Percentiles rank a stretch among this genome's conserved stretches.
Evolutionary conservation across 2,888 invertebrate species (phyloP).

Genomic region (Periphyllus acericola): DNA sequence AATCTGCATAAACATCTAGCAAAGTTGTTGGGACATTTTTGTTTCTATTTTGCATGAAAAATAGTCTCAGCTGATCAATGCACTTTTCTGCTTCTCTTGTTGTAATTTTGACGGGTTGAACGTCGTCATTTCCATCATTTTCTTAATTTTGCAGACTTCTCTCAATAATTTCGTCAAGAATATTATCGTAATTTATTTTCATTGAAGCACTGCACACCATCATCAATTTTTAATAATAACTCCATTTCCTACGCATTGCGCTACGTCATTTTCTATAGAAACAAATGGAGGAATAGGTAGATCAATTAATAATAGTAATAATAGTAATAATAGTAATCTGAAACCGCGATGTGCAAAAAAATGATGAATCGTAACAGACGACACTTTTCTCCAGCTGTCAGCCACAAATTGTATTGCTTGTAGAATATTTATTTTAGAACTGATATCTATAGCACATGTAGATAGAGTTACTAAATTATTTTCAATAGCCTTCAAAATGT

Average conservation of each 20-base stretch:
- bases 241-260: no score
- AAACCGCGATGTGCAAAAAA: conserved; percentile 32
- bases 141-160: conserved; percentile 41
- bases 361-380: neutral
- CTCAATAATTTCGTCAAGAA: conserved; percentile 20
- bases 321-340: no score
- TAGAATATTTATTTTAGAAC: conserved; percentile 32
- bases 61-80: conserved; percentile 37
- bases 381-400: conserved; percentile 12
- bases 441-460: conserved; percentile 40
- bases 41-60: neutral
- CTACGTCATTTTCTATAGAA: conserved; percentile 21
- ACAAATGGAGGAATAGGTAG: conserved; percentile 11
- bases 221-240: no score
- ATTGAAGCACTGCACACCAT: no score
- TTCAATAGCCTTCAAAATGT: conserved; percentile 29
- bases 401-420: conserved; percentile 18
- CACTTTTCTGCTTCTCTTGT: conserved; percentile 40
- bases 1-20: conserved; percentile 3
- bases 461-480: conserved; percentile 23
- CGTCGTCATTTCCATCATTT: conserved; percentile 2
- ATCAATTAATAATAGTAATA: no score
- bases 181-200: conserved; percentile 28
- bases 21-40: conserved; percentile 5
- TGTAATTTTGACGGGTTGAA: conserved; percentile 18